Evolutionary conservation across 2,113 vertebrate genomes (phyloP), one percentile per base, ranked within the genome.

Genomic region (Phocoena sinus): DNA sequence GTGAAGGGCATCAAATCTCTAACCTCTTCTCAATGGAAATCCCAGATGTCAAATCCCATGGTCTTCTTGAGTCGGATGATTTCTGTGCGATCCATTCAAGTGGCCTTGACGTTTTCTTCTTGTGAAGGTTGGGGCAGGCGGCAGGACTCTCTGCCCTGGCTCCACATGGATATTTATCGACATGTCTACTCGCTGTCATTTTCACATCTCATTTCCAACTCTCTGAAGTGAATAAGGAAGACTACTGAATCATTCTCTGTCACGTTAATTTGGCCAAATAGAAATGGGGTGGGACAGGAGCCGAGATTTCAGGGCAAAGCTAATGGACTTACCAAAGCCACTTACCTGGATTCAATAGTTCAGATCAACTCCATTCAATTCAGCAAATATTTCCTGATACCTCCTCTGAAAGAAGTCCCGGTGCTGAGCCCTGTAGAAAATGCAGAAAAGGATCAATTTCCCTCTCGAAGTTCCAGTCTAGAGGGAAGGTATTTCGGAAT

Each of bases 311-410:
- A 62, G 96, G 97, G 77, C 96, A 67, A 91, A 97, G 94, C 91
- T 96, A 94, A 96, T 96, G 56, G 93, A 98, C 80, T 77, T 82
- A 84, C 87, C 47, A 58, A 87, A 76, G 92, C 58, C 91, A 73
- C 81, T 92, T 98, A 91, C 96, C 81, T 95, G 96, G 83, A 94
- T 89, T 90, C 96, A 91, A 33, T 95, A 90, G 96, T 96, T 97
- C 97, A 95, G 60, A 93, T 94, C 95, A 93, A 89, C 95, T 96
- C 70, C 85, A 21, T 81, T 89, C 73, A 38, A 28, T 82, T 87
- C 83, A 20, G 58, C 86, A 74, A 70, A 65, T 87, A 93, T 60
- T 70, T 89, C 62, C 83, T 81, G 92, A 95, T 74, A 53, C 58
- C 25, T 63, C 50, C n/a, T 63, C 3, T 8, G 70, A 91, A 63